A percentile compares a stretch with the other conserved stretches of the same genome.
phyloP scores from a whole-genome alignment of 1,140 invertebrate genomes.

The Heliconius congener region DNA sequence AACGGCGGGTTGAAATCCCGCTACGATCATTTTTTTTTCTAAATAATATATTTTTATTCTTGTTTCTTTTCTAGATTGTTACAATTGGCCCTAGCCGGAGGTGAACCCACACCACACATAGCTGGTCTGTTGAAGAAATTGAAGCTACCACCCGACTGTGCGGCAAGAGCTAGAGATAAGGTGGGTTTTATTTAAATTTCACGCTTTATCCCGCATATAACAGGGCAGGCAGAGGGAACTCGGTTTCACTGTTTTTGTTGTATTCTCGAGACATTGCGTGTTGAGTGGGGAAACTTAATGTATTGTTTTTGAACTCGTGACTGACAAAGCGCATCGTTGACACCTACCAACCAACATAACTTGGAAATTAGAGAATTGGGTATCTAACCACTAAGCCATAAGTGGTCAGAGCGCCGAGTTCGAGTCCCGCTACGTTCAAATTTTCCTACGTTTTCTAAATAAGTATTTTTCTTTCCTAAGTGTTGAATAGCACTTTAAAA shows the following conservation, averaged over 20 bases:
- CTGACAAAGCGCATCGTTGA: too few relatives aligned
- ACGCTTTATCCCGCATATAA: not conserved
- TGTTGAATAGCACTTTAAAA: too few relatives aligned
- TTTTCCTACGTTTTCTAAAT: too few relatives aligned
- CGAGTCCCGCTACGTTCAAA: too few relatives aligned
- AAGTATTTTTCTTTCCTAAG: too few relatives aligned
- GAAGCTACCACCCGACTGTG: conserved; percentile 59
- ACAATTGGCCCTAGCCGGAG: conserved; percentile 54
- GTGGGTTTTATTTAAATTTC: conserved; percentile 25
- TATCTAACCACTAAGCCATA: too few relatives aligned
- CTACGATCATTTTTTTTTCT: too few relatives aligned
- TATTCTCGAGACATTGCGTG: not conserved
- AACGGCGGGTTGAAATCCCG: too few relatives aligned
- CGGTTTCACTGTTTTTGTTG: not conserved
- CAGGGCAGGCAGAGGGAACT: not conserved
- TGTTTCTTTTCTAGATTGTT: conserved; percentile 21
- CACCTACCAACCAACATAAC: too few relatives aligned
- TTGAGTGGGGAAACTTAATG: not conserved
- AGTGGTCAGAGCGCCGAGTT: too few relatives aligned
- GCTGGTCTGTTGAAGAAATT: conserved; percentile 50
- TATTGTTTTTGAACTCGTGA: not conserved
- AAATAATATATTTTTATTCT: too few relatives aligned
- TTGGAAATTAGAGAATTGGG: too few relatives aligned
- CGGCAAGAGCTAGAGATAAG: conserved; percentile 46
- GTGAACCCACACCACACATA: conserved; percentile 45